Evolutionary conservation across 2,797 vertebrate species (phyloP).

Genomic region (Acipenser ruthenus): DNA sequence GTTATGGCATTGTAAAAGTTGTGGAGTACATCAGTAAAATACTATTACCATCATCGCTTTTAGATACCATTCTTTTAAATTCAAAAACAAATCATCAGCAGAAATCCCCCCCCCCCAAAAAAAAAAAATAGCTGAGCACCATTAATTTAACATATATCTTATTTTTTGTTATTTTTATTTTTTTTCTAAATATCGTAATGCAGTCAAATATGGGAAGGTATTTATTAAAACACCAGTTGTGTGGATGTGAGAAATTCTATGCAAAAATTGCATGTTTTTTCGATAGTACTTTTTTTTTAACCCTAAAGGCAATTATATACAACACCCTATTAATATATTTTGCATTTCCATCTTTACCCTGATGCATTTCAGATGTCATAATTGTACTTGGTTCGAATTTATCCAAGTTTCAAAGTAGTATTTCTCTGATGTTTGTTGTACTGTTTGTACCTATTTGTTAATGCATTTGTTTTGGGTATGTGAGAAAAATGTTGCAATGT

Average conservation of each 20-base stretch:
- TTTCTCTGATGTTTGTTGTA: neutral
- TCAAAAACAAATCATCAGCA: neutral
- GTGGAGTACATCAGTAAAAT: constrained; percentile 29
- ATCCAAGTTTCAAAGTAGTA: neutral
- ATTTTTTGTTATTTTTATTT: too few relatives aligned
- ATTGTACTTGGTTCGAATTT: neutral
- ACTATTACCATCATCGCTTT: constrained; percentile 14
- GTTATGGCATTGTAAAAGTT: constrained; percentile 34
- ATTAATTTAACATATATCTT: too few relatives aligned
- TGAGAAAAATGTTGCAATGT: too few relatives aligned
- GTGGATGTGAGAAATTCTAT: too few relatives aligned
- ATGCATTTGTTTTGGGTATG: neutral
- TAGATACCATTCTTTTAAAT: neutral
- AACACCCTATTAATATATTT: neutral
- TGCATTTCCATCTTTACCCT: neutral
- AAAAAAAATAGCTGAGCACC: too few relatives aligned
- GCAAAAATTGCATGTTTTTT: too few relatives aligned
- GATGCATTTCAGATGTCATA: neutral
- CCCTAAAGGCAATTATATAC: too few relatives aligned
- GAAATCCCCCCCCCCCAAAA: too few relatives aligned
- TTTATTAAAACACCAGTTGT: too few relatives aligned
- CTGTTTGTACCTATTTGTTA: neutral
- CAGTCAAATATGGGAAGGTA: too few relatives aligned
- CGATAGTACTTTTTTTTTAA: too few relatives aligned
- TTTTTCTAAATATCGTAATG: too few relatives aligned